Percentiles rank a stretch among this genome's conserved stretches.
Evolutionary conservation across 2,113 vertebrate species (phyloP).

Genomic region (Seriola rivoliana): DNA sequence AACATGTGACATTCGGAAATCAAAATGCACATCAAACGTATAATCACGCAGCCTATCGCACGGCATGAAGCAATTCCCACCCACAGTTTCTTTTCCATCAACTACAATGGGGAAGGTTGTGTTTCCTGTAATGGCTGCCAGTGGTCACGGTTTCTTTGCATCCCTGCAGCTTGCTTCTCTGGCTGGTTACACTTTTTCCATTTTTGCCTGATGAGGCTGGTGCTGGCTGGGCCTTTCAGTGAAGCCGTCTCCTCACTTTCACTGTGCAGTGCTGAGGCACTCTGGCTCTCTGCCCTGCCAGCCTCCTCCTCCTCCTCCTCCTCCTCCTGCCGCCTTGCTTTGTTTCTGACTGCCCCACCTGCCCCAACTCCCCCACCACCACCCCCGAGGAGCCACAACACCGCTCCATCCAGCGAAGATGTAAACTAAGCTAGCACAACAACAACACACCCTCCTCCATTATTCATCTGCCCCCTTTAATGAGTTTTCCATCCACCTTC

Average conservation of each 20-base stretch:
- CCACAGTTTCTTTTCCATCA: constrained; percentile 49
- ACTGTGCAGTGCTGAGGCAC: constrained; percentile 58
- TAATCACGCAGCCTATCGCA: constrained; percentile 49
- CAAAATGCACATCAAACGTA: constrained; percentile 36
- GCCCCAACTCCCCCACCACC: not conserved
- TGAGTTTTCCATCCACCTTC: constrained; percentile 85
- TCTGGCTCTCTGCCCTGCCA: constrained; percentile 64
- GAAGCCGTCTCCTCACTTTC: constrained; percentile 81
- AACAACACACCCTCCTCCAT: constrained; percentile 79
- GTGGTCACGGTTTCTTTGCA: constrained; percentile 36
- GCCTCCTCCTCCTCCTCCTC: constrained; percentile 44
- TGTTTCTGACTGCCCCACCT: constrained; percentile 54
- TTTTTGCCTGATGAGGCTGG: constrained; percentile 83
- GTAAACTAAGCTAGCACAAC: constrained; percentile 82
- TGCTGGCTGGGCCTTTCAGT: constrained; percentile 58
- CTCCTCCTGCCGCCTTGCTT: constrained; percentile 36
- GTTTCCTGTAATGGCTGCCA: constrained; percentile 59
- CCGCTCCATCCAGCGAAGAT: constrained; percentile 68
- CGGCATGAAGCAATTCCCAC: constrained; percentile 42
- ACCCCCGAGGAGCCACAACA: constrained; percentile 40
- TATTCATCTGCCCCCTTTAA: constrained; percentile 83
- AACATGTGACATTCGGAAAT: constrained; percentile 20
- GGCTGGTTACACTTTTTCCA: constrained; percentile 79
- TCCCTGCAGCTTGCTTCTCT: constrained; percentile 47
- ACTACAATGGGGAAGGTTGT: constrained; percentile 61